Percentiles rank a stretch among this genome's conserved stretches.
Conservation (phyloP, 2,113 vertebrate genomes). For the Strigops habroptila region DNA sequence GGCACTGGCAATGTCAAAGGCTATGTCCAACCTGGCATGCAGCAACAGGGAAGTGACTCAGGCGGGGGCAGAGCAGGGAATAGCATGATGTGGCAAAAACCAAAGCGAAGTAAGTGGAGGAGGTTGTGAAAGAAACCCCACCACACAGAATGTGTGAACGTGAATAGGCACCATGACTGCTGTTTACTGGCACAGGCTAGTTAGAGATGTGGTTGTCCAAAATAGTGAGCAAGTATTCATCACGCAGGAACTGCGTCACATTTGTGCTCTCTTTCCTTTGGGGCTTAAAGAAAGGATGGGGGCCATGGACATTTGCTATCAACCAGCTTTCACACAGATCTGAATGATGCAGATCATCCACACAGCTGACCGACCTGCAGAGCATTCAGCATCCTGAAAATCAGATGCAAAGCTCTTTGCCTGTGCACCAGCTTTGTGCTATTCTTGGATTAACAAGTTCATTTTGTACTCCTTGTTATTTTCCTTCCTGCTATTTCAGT, state of each 20-base stretch:
- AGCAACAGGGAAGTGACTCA: background rate
- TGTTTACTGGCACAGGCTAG: background rate
- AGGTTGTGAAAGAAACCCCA: background rate
- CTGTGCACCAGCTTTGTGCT: background rate
- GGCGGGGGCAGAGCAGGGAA: background rate
- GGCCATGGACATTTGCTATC: background rate
- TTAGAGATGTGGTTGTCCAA: background rate
- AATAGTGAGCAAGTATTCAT: background rate
- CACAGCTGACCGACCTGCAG: constrained; percentile 13
- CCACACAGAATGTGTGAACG: background rate
- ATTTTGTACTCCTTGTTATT: background rate
- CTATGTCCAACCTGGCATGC: rapidly evolving
- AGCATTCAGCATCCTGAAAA: background rate
- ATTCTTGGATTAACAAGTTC: background rate
- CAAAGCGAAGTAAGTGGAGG: background rate
- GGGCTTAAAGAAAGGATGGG: background rate
- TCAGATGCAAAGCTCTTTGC: background rate
- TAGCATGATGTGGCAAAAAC: background rate
- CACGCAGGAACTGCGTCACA: background rate
- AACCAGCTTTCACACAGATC: background rate
- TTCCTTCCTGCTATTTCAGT: background rate
- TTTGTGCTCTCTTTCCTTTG: background rate
- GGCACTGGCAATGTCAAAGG: background rate
- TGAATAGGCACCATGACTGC: background rate
- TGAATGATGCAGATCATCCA: background rate